Conservation (phyloP, 2,797 vertebrate genomes). For the Synanceia verrucosa region DNA sequence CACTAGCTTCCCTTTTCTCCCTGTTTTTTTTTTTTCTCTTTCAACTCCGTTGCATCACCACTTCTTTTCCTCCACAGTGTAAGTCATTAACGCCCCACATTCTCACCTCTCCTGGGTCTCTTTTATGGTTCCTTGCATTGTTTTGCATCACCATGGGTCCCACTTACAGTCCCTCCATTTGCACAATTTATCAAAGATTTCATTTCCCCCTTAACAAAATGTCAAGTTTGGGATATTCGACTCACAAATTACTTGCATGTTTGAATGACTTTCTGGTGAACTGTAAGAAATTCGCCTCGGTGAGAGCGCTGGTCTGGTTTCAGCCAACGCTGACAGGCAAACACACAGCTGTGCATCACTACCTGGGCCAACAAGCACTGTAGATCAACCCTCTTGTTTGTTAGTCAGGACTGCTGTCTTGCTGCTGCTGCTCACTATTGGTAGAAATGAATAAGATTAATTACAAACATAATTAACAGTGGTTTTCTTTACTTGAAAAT, state of each 20-base stretch:
- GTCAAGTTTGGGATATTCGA: not conserved
- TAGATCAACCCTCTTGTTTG: not conserved
- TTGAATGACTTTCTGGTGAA: conserved; percentile 31
- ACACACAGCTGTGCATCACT: not conserved
- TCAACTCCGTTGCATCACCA: conserved; percentile 79
- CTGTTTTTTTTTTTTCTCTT: conserved; percentile 50
- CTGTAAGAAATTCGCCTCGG: not conserved
- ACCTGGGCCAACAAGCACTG: not conserved
- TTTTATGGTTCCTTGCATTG: conserved; percentile 68
- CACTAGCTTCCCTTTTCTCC: not conserved
- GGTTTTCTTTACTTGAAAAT: not conserved
- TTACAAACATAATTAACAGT: not conserved
- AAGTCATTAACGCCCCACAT: conserved; percentile 54
- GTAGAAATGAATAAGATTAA: not conserved
- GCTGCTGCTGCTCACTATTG: conserved; percentile 4
- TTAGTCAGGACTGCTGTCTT: not conserved
- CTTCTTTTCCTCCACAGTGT: conserved; percentile 46
- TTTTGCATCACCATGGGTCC: conserved; percentile 72
- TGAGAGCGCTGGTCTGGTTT: not conserved
- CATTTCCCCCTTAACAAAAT: not conserved
- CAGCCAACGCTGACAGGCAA: not conserved
- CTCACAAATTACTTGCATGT: not conserved
- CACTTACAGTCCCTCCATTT: conserved; percentile 11
- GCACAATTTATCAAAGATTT: conserved; percentile 26
- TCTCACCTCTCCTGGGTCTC: conserved; percentile 34